Conservation (phyloP, 2,888 invertebrate species). For the Minunthozetes semirufus region DNA sequence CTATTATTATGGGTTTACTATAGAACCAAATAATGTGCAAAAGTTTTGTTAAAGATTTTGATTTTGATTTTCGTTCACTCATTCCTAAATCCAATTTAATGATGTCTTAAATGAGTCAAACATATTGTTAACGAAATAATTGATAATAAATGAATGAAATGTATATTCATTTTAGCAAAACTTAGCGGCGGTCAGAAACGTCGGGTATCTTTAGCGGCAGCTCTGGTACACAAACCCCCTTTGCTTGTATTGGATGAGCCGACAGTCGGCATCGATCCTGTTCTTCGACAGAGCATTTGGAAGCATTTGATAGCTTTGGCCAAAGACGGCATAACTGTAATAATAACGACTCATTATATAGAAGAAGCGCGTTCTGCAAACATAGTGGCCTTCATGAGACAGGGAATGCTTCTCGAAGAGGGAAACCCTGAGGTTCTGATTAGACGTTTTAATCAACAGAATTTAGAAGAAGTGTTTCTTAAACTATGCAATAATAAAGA, state of each 20-base stretch:
- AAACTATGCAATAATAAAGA: slow-evolving; percentile 56
- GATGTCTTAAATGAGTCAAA: no score
- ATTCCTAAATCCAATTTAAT: no score
- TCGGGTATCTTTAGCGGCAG: not conserved
- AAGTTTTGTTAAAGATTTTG: no score
- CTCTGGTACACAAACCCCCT: not conserved
- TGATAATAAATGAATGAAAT: no score
- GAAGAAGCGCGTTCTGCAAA: slow-evolving; percentile 64
- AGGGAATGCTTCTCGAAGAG: slow-evolving; percentile 47
- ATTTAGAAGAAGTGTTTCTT: slow-evolving; percentile 61
- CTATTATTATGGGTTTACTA: no score
- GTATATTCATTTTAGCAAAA: no score
- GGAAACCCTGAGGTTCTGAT: slow-evolving; percentile 44
- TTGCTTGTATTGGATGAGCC: slow-evolving; percentile 58
- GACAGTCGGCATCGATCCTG: slow-evolving; percentile 84
- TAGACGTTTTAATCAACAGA: slow-evolving; percentile 34
- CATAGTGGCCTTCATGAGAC: slow-evolving; percentile 48
- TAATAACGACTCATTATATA: slow-evolving; percentile 86
- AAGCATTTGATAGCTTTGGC: slow-evolving; percentile 20
- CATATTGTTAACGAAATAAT: no score
- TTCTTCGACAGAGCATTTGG: slow-evolving; percentile 53
- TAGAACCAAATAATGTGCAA: no score
- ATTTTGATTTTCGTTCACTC: no score
- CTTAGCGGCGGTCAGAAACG: not conserved
- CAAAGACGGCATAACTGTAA: not conserved